Conservation (phyloP, 2,888 invertebrate species). For the Eristalinus sepulchralis region DNA sequence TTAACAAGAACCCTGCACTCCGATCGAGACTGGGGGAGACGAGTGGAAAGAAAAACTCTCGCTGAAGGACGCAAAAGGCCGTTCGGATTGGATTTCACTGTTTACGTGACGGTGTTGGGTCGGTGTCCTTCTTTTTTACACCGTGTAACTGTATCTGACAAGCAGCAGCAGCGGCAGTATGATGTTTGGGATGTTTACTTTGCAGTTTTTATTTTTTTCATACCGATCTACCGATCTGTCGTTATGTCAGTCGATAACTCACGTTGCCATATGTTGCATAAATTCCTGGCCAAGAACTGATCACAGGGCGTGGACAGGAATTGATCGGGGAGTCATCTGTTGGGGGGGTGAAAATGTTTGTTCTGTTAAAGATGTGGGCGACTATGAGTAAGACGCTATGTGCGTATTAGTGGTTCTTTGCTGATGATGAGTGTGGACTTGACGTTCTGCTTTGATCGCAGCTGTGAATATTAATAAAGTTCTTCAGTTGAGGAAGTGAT, state of each 20-base stretch:
- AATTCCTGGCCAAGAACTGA: slow-evolving; percentile 49
- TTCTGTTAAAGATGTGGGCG: background rate
- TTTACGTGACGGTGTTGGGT: slow-evolving; percentile 65
- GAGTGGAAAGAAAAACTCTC: slow-evolving; percentile 1
- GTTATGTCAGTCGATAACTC: slow-evolving; percentile 32
- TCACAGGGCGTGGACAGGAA: slow-evolving; percentile 19
- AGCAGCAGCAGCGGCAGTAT: background rate
- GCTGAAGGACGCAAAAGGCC: slow-evolving; percentile 69
- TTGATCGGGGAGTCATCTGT: background rate
- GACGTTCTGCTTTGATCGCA: too few species aligned
- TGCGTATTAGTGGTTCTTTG: too few species aligned
- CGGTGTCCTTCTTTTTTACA: slow-evolving; percentile 65
- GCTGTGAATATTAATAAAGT: too few species aligned
- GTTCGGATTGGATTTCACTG: slow-evolving; percentile 67
- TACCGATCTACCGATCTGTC: background rate
- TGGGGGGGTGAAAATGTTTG: background rate
- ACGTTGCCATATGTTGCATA: slow-evolving; percentile 59
- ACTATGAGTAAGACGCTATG: background rate
- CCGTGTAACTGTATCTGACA: slow-evolving; percentile 62
- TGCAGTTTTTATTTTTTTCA: background rate
- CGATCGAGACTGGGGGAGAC: background rate
- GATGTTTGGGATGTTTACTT: slow-evolving; percentile 10
- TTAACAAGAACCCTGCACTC: background rate
- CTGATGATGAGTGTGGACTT: too few species aligned
- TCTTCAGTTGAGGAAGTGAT: too few species aligned